Base-by-base conservation (phyloP, 2,797 vertebrate species). In the Orestias chungarensis region DNA sequence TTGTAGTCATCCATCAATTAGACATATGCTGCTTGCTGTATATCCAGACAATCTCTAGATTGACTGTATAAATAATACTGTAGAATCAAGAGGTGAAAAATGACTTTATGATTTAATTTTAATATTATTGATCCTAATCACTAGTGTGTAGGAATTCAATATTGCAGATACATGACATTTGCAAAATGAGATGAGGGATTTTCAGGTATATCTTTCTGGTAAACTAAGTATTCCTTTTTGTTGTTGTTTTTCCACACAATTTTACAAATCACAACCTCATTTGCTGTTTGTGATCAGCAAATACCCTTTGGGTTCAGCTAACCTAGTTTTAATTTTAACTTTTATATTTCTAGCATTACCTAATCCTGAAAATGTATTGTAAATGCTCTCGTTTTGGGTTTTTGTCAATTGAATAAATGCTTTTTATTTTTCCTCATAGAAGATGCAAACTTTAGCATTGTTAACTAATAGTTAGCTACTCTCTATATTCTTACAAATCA, bases 1-100 rank as follows among this genome's bases (percentile, higher is more conserved):
- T 79, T 68, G 38, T 0, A 1, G 27, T 73, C 82, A 92, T 93
- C 79, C 82, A 79, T 93, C 91, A 92, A 52, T 43, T 3, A 66
- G 87, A 87, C 85, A 74, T 73, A 84, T 90, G 84, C 81, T 87
- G 80, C 89, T 87, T 18, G 6, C 61, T 64, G 66, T 72, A 76
- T 62, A 67, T 70, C 70, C 43, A 65, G 15, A 50, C 68, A 59
- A 74, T 76, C 75, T 74, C 57, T 6, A 18, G 69, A 65, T 59
- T 69, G 25, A 66, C 59, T 68, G 64, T 70, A 38, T 55, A 35
- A 73, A 54, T 25, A 7, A 66, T 18, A 42, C 11, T 14, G 23
- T 78, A 38, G 33, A 49, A 78, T 79, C 73, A 54, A 33, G 71
- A 65, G 50, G 42, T 31, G 50, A 55, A 64, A 55, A 47, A 71